Evolutionary conservation across 2,113 vertebrate genomes (phyloP).

Genomic region (Serinus canaria): DNA sequence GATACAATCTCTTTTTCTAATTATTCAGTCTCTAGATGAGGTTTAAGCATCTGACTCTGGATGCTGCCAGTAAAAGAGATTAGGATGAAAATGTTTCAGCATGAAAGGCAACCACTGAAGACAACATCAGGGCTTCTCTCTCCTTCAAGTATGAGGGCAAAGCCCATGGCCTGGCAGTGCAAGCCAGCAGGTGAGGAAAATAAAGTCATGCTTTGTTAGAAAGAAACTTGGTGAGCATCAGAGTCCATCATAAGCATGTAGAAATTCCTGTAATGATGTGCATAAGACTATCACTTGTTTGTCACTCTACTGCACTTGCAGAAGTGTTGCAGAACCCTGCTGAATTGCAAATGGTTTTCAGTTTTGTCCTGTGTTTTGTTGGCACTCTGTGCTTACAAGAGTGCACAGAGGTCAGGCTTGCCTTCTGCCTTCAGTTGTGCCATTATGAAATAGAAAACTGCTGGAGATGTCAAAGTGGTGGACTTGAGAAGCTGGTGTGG

Average conservation of each 20-base stretch:
- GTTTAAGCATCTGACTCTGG: constrained; percentile 68
- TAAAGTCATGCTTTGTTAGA: background rate
- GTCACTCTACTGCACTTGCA: background rate
- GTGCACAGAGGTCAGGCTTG: background rate
- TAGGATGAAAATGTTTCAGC: background rate
- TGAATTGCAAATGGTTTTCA: background rate
- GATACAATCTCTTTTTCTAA: constrained; percentile 66
- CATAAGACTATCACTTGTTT: background rate
- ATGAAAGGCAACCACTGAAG: constrained; percentile 5
- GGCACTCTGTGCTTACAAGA: background rate
- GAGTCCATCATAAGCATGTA: background rate
- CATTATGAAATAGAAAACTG: background rate
- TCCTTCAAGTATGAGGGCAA: background rate
- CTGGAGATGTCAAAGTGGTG: background rate
- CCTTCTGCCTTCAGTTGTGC: background rate
- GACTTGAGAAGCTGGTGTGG: background rate
- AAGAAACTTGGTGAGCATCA: background rate
- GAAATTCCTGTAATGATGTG: background rate
- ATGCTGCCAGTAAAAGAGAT: constrained; percentile 64
- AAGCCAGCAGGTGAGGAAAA: background rate
- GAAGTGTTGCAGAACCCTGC: background rate
- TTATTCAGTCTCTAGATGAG: constrained; percentile 53
- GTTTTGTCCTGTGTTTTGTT: background rate
- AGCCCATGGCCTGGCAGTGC: background rate
- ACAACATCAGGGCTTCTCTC: background rate